Base-by-base conservation (phyloP, 2,113 vertebrate genomes). In the Mormyrus iriodes region DNA sequence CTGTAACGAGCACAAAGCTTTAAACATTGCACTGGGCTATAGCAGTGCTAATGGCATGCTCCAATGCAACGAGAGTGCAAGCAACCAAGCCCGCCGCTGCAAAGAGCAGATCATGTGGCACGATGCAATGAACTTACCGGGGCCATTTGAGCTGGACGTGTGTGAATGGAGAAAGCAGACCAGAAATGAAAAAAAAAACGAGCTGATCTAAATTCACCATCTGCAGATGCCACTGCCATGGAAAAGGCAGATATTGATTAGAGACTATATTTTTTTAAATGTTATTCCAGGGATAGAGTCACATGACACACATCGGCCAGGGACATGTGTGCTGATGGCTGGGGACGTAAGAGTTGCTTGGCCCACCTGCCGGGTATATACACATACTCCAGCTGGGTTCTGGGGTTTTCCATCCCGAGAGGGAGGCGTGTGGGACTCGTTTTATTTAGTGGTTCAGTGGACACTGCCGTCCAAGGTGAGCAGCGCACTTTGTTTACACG, bases 221-320 rank as follows among this genome's bases (percentile, higher is more conserved):
- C 65, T 35, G 44, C 4, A 52, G 88, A 52, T 31, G 42, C 46
- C 10, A 13, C 48, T 31, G 15, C 48, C 61, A 52, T 24, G 13
- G 39, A 5, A 88, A 52, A 88, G 61, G 48, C 31, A 31, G 13
- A 88, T 51, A 88, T 79, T 79, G 69, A 73, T 88, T 35, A 35
- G 4, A 79, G 31, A 39, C 15, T 21, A 9, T 65, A 19, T 24
- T 88, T 69, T 88, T 69, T 79, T 35, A 52, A 82, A 49, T 79
- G 48, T 6, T 35, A 39, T 55, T 44, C 31, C 69, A 51, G 69
- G 17, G 27, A 86, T n/a, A 53, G 49, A 49, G n/a, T 35, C n/a
- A 86, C 85, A 35, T 48, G 85, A 86, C 3, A 85, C 8, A 27
- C 21, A 51, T 46, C 15, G 10, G 42, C 83, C 46, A n/a, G n/a